phyloP scores from a whole-genome alignment of 2,888 invertebrate species.

The Buathra laborator region DNA sequence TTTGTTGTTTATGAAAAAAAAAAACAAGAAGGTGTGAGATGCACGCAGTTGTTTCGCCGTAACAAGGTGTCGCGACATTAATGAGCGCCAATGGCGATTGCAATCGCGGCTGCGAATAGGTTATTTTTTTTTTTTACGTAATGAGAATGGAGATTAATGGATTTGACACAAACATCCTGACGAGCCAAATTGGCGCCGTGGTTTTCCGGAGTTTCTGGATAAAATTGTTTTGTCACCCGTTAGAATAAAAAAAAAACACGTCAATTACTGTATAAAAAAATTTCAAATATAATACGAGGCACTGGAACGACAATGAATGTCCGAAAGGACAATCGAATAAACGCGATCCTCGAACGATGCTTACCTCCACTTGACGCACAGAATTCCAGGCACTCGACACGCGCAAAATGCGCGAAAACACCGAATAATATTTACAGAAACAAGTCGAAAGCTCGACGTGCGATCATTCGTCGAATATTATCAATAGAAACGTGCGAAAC shows the following conservation, averaged over 20 bases:
- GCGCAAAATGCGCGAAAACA: not conserved
- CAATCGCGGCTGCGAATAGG: constrained; percentile 3
- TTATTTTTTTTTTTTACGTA: constrained; percentile 38
- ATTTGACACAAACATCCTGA: constrained; percentile 38
- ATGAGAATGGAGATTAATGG: constrained; percentile 35
- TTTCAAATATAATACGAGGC: not conserved
- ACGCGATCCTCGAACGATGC: not conserved
- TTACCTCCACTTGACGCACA: not conserved
- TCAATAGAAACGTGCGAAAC: constrained; percentile 85
- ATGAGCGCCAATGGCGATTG: constrained; percentile 15
- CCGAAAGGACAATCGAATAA: not conserved
- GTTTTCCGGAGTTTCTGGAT: not conserved
- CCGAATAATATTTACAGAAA: not conserved
- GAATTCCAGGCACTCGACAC: not conserved
- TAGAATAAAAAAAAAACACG: not conserved
- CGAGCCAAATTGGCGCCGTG: not conserved
- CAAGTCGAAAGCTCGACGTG: not conserved
- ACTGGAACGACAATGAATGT: constrained; percentile 20
- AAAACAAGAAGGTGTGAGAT: not conserved
- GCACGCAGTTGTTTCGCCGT: not conserved
- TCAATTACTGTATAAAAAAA: not conserved
- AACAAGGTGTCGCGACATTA: constrained; percentile 19
- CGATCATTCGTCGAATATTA: constrained; percentile 35
- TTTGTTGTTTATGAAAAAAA: not conserved
- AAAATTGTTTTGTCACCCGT: not conserved